phyloP scores from a whole-genome alignment of 1,140 invertebrate species.

The Neodiprion pinetum region DNA sequence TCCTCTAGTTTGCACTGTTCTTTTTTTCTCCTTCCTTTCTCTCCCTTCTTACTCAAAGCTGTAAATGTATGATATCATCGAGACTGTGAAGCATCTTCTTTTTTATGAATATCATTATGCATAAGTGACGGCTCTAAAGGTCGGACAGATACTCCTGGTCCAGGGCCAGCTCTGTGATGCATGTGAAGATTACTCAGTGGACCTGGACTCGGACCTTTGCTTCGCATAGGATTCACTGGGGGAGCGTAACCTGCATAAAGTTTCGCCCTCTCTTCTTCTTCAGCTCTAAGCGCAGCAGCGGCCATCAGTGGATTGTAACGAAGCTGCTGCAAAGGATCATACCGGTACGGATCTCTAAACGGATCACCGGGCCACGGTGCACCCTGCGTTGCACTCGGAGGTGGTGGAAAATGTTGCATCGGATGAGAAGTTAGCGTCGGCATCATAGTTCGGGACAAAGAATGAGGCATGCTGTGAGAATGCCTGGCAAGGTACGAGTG shows the following conservation, averaged over 20 bases:
- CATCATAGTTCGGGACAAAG: constrained; percentile 63
- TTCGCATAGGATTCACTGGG: constrained; percentile 61
- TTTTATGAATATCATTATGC: constrained; percentile 61
- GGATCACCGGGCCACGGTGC: constrained; percentile 69
- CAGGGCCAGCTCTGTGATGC: constrained; percentile 59
- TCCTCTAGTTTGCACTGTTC: neutral
- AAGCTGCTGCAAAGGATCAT: constrained; percentile 70
- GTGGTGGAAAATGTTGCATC: constrained; percentile 65
- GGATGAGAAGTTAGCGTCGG: constrained; percentile 59
- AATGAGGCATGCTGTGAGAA: constrained; percentile 56
- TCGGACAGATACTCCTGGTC: constrained; percentile 42
- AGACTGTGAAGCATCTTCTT: constrained; percentile 59
- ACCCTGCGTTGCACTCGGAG: constrained; percentile 55
- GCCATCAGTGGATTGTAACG: constrained; percentile 78
- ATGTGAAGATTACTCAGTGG: constrained; percentile 60
- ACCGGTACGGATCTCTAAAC: constrained; percentile 72
- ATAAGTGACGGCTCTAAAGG: constrained; percentile 48
- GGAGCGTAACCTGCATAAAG: constrained; percentile 73
- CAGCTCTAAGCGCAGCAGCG: constrained; percentile 70
- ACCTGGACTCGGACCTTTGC: constrained; percentile 70
- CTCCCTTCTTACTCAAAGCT: constrained; percentile 14
- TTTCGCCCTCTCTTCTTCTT: constrained; percentile 77
- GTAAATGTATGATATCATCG: constrained; percentile 56
- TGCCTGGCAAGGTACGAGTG: constrained; percentile 53
- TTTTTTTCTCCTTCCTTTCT: neutral